Conservation (phyloP, 1,140 invertebrate genomes). For the Telenomus remus region DNA sequence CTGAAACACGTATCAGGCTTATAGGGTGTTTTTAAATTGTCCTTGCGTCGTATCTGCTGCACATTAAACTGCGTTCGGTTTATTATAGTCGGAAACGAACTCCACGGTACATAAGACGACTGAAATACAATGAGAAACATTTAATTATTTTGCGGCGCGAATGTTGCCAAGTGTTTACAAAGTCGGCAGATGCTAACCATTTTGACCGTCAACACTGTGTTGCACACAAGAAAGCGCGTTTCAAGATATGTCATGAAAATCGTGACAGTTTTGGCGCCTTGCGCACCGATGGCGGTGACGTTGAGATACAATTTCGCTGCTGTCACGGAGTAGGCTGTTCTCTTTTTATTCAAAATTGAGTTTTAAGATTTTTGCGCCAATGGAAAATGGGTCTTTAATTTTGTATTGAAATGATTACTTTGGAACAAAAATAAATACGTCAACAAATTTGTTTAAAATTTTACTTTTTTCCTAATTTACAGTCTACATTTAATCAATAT, state of each 20-base stretch:
- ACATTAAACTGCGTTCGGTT: background rate
- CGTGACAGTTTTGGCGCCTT: conserved; percentile 2
- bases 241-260: conserved; percentile 1
- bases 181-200: conserved; percentile 10
- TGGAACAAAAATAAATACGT: no score
- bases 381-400: no score
- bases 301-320: no score
- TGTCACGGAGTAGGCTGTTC: no score
- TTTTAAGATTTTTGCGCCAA: no score
- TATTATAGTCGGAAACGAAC: background rate
- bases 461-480: no score
- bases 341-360: no score
- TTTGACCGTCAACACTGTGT: background rate
- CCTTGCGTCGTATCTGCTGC: conserved; percentile 1
- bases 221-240: background rate
- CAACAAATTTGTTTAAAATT: no score
- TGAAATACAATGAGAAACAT: background rate
- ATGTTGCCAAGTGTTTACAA: conserved; percentile 7
- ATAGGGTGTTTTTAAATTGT: background rate
- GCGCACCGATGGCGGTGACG: no score
- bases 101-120: background rate
- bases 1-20: background rate
- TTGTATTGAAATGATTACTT: no score
- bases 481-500: no score
- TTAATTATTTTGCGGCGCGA: background rate